phyloP scores from a whole-genome alignment of 2,797 vertebrate species.

The Paedocypris micromegethes region DNA sequence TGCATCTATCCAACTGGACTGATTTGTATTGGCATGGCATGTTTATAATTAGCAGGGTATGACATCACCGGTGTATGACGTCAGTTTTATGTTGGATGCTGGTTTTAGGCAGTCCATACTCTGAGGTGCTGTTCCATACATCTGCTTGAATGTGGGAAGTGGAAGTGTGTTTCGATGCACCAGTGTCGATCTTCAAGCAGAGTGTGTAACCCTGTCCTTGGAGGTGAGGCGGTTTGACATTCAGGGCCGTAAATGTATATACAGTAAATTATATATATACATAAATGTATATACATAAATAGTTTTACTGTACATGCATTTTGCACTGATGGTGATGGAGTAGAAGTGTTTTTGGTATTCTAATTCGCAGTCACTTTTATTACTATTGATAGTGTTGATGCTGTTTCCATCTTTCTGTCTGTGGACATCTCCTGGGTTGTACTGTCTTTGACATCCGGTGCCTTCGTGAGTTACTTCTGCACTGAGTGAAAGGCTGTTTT shows the following conservation, averaged over 20 bases:
- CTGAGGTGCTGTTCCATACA: constrained; percentile 13
- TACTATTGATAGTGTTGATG: background rate
- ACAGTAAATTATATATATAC: too few species aligned
- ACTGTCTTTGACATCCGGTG: constrained; percentile 3
- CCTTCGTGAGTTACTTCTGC: background rate
- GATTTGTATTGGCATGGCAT: too few species aligned
- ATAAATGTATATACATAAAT: constrained; percentile 5
- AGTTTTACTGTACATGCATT: constrained; percentile 20
- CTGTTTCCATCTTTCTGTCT: background rate
- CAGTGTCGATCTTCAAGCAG: constrained; percentile 2
- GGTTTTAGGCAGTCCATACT: background rate
- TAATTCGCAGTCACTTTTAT: background rate
- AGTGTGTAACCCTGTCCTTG: constrained; percentile 15
- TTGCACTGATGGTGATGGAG: constrained; percentile 9
- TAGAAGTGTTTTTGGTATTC: constrained; percentile 14
- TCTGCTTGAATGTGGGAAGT: constrained; percentile 16
- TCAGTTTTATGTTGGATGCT: constrained; percentile 1
- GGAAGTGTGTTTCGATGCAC: constrained; percentile 36
- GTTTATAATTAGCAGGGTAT: constrained; percentile 4
- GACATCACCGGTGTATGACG: constrained; percentile 15
- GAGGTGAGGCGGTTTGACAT: constrained; percentile 4
- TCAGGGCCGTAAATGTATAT: constrained; percentile 24
- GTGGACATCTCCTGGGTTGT: background rate
- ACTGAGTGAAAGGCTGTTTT: background rate
- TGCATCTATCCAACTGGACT: too few species aligned